phyloP scores from a whole-genome alignment of 2,113 vertebrate genomes.

The Ginglymostoma cirratum region DNA sequence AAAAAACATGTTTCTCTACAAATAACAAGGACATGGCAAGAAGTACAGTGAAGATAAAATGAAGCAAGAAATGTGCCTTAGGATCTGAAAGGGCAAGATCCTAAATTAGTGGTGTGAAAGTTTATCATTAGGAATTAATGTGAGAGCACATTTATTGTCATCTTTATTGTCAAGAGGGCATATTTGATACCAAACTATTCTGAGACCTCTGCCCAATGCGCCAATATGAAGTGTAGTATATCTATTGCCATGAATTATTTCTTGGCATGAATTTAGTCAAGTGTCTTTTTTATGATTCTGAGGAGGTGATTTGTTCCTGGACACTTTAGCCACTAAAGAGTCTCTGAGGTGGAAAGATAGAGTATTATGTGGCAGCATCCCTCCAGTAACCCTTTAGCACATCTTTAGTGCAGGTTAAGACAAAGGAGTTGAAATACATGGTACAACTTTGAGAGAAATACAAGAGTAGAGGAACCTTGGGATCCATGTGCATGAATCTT shows the following conservation, averaged over 20 bases:
- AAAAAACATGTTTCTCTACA: slow-evolving; percentile 41
- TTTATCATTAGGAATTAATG: neutral
- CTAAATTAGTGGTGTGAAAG: neutral
- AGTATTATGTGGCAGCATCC: neutral
- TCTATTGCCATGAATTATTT: neutral
- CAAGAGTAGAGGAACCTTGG: too few species aligned
- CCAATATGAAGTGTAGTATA: neutral
- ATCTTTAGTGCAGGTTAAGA: neutral
- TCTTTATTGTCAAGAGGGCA: neutral
- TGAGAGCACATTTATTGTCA: neutral
- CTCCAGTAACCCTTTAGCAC: neutral
- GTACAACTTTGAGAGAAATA: too few species aligned
- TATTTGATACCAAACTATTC: neutral
- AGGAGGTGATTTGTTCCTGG: neutral
- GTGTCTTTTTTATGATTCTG: neutral
- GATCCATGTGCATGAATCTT: too few species aligned
- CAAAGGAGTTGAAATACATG: neutral
- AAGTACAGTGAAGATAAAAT: neutral
- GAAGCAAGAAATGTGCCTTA: neutral
- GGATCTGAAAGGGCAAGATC: neutral
- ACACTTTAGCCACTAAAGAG: neutral
- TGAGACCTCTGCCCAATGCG: neutral
- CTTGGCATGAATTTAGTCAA: neutral
- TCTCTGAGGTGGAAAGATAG: neutral
- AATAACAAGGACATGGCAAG: neutral